These are phyloP conservation scores for Hippoglossus hippoglossus DNA, from an alignment of 2,797 vertebrate species.

Conservation along the genomic window DNA sequence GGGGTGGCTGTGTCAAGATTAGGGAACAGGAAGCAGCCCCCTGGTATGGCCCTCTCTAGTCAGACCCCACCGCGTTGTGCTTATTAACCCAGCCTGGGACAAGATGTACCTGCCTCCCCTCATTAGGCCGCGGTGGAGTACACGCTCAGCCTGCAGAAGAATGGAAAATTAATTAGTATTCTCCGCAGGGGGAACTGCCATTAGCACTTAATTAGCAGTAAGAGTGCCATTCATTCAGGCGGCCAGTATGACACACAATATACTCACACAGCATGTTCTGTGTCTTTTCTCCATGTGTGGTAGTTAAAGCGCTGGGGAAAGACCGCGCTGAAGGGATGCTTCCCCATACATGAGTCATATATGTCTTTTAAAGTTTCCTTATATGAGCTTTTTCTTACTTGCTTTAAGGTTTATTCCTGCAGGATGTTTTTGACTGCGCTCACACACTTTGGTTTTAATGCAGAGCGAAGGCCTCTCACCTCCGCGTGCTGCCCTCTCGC, in stretches of 20 bases:
- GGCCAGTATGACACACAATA: slow-evolving; percentile 59
- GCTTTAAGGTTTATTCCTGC: slow-evolving; percentile 7
- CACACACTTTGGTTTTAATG: not conserved
- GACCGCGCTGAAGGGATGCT: slow-evolving; percentile 32
- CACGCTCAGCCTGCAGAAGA: slow-evolving; percentile 78
- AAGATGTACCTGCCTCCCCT: slow-evolving; percentile 86
- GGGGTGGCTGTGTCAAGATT: slow-evolving; percentile 75
- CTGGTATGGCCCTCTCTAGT: slow-evolving; percentile 72
- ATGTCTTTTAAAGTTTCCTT: not conserved
- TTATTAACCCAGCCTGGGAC: slow-evolving; percentile 83
- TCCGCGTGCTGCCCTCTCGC: slow-evolving; percentile 29
- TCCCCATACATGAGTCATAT: not conserved
- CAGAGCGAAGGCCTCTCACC: slow-evolving; percentile 1
- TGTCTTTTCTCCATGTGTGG: slow-evolving; percentile 67
- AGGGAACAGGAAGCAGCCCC: slow-evolving; percentile 83
- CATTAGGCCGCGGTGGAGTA: slow-evolving; percentile 85
- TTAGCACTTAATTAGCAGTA: slow-evolving; percentile 89
- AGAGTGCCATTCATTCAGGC: slow-evolving; percentile 81
- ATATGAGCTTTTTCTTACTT: not conserved
- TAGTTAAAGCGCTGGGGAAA: slow-evolving; percentile 63
- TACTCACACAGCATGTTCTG: slow-evolving; percentile 78
- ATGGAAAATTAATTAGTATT: slow-evolving; percentile 88
- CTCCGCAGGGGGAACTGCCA: slow-evolving; percentile 85
- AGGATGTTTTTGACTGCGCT: not conserved
- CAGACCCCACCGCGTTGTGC: slow-evolving; percentile 78